Base-by-base conservation (phyloP, 2,797 vertebrate species). In the Peromyscus attwateri region DNA sequence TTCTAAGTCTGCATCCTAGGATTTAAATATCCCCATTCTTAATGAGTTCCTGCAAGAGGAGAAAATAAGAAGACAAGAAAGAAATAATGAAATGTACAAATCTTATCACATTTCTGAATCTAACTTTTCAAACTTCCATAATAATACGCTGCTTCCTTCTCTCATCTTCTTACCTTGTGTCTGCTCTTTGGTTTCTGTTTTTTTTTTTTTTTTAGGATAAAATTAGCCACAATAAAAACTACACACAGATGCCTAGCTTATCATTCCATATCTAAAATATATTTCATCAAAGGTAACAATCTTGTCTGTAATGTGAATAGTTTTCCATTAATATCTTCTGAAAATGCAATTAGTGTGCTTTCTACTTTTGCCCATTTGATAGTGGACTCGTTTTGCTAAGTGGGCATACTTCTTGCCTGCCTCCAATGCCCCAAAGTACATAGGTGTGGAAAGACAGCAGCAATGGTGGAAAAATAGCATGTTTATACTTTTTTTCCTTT, bases 401-500 rank as follows among this genome's bases (percentile, higher is more conserved):
- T 0, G 87, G 52, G 60, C 7, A 95, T 93, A 91, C 0, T 21
- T 96, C 0, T 21, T 96, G 60, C 83, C 94, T 93, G 31, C 82
- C 60, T 91, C 64, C 7, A 71, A 46, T 34, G 87, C 93, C n/a
- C 62, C 64, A 23, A 94, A 87, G 94, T 95, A 55, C 12, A 62
- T 5, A 87, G 29, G n/a, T 95, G 25, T 95, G 55, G 57, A 40
- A 88, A 73, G 49, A 92, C 64, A 79, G 37, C 12, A n/a, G 81
- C 88, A 21, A 92, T 83, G 25, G 46, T 92, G 34, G 14, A 87
- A 70, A 62, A 81, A 68, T 2, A 89, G n/a, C 16, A 87, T 80
- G 90, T 79, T 95, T 89, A 71, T 94, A 95, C 93, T 97, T 95
- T 62, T 92, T 95, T 96, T 92, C 60, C 25, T 16, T 64, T 62